Base-by-base conservation (phyloP, 2,113 vertebrate species). In the Sebastes fasciatus region DNA sequence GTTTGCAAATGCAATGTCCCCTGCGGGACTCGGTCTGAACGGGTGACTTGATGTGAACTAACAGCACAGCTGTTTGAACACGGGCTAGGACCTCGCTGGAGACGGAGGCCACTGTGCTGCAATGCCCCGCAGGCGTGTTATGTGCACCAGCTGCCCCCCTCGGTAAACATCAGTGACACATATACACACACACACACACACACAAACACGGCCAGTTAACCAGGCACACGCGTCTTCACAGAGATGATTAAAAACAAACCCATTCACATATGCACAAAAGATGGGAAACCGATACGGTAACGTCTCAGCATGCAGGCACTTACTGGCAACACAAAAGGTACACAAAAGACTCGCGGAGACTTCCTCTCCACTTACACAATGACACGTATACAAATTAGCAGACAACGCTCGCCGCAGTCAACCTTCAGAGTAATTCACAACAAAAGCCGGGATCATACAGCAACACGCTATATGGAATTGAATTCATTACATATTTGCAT, bases 401-500 rank as follows among this genome's bases (percentile, higher is more conserved):
- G 71, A 72, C 60, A 10, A 57, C n/a, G 23, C 23, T 43, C n/a
- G 13, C 72, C 7, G 8, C 66, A 49, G 58, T 66, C 48, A 66
- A 70, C 49, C 66, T 60, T 79, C 83, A 68, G 62, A 69, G 66
- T 63, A 26, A 70, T 65, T 66, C 76, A 58, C 80, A 64, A 79
- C 70, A 84, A 82, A 83, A 49, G 64, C 62, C 11, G 1, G 66
- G 40, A 78, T 86, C 88, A 82, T 43, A 54, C 65, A 57, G 73
- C 52, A 84, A 74, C 73, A 84, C 34, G 34, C 34, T 34, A 64
- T 67, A 86, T 51, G 75, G 69, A 84, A 54, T 21, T 49, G 8
- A 82, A 79, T 88, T 91, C 78, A 91, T 90, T 79, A 76, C 67
- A 80, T 77, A 89, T 92, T 90, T 92, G 77, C 89, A 88, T 91